These are phyloP conservation scores for Drosophila lutescens DNA, from an alignment of 2,888 invertebrate genomes.

Conservation along the genomic window DNA sequence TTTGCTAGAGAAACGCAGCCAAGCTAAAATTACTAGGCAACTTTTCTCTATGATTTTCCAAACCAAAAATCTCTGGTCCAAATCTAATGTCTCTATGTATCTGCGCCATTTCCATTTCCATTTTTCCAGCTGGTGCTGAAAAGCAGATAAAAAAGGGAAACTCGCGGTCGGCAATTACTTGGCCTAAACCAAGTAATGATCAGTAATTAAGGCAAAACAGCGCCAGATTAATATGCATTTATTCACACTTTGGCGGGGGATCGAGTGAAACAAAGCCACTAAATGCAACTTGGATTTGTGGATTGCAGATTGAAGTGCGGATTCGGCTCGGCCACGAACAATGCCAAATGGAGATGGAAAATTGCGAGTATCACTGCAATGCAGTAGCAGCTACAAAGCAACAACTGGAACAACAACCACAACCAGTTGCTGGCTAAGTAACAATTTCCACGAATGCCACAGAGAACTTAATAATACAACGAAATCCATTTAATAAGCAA, in stretches of 20 bases:
- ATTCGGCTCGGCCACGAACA: slow-evolving; percentile 33
- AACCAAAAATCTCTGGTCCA: slow-evolving; percentile 11
- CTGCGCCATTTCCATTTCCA: background rate
- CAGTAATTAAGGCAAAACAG: slow-evolving; percentile 43
- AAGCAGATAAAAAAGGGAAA: slow-evolving; percentile 10
- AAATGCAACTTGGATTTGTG: slow-evolving; percentile 18
- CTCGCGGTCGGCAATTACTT: slow-evolving; percentile 24
- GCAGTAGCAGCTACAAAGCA: slow-evolving; percentile 40
- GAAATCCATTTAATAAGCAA: slow-evolving; percentile 78
- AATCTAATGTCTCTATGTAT: slow-evolving; percentile 38
- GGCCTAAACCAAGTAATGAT: slow-evolving; percentile 47
- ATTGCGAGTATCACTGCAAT: slow-evolving; percentile 53
- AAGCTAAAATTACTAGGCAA: background rate
- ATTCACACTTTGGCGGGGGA: slow-evolving; percentile 59
- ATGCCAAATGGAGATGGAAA: slow-evolving; percentile 45
- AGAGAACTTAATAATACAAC: slow-evolving; percentile 69
- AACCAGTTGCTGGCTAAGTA: slow-evolving; percentile 58
- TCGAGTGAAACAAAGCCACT: slow-evolving; percentile 8
- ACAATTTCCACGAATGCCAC: slow-evolving; percentile 75
- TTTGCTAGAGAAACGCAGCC: background rate
- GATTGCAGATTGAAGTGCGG: slow-evolving; percentile 1
- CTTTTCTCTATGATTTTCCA: slow-evolving; percentile 8
- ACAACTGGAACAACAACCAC: slow-evolving; percentile 13
- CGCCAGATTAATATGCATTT: slow-evolving; percentile 54
- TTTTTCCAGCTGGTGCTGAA: slow-evolving; percentile 5